Conservation (phyloP, 2,888 invertebrate genomes). For the Tanaodytes sp. region DNA sequence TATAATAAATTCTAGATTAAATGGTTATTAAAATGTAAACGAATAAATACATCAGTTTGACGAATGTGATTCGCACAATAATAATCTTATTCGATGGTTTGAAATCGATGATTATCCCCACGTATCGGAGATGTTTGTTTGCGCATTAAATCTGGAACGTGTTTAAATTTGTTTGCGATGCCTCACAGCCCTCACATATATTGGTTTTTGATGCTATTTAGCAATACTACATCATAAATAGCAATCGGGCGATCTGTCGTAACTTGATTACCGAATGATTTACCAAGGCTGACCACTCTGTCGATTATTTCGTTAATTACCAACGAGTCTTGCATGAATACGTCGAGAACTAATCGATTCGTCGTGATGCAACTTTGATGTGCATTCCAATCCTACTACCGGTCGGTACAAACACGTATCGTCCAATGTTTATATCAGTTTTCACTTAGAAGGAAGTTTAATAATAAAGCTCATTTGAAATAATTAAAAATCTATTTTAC, state of each 20-base stretch:
- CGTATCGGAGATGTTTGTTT: not conserved
- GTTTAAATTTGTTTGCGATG: slow-evolving; percentile 20
- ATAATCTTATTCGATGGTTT: no score
- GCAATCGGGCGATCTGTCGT: slow-evolving; percentile 49
- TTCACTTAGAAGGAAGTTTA: no score
- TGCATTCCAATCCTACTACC: not conserved
- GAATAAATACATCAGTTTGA: no score
- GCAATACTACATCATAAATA: slow-evolving; percentile 45
- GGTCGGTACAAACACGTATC: no score
- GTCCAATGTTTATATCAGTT: no score
- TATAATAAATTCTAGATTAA: no score
- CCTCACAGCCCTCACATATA: slow-evolving; percentile 17
- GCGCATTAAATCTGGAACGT: not conserved
- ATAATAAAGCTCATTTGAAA: no score
- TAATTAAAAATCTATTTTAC: not conserved
- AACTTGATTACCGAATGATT: slow-evolving; percentile 54
- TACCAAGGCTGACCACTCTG: slow-evolving; percentile 54
- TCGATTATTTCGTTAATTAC: slow-evolving; percentile 56
- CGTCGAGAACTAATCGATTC: slow-evolving; percentile 49
- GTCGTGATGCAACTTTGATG: slow-evolving; percentile 44
- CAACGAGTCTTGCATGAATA: slow-evolving; percentile 47
- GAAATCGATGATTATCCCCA: no score
- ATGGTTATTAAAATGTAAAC: no score
- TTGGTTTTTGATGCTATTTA: slow-evolving; percentile 49
- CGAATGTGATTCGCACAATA: no score